phyloP scores from a whole-genome alignment of 2,888 invertebrate species.

The Acanthococcus lagerstroemiae region DNA sequence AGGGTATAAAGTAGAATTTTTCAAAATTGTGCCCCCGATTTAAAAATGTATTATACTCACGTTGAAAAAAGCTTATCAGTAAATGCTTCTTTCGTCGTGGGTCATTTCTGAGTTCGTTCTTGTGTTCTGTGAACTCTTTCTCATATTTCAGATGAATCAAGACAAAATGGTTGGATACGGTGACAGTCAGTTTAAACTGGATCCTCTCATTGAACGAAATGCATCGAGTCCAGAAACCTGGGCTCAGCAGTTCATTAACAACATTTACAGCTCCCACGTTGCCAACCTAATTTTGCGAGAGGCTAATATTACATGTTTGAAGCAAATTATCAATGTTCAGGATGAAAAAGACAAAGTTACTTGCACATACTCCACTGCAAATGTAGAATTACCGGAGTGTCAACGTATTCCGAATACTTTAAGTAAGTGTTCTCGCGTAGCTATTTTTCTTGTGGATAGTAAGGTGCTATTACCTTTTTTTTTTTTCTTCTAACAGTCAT shows the following conservation, averaged over 20 bases:
- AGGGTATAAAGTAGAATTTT: no score
- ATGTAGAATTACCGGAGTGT: constrained; percentile 35
- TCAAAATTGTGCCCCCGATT: no score
- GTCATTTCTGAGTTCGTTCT: no score
- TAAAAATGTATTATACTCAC: no score
- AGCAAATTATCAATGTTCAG: constrained; percentile 1
- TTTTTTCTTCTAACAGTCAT: neutral
- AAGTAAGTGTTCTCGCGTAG: constrained; percentile 36
- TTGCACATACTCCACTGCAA: constrained; percentile 26
- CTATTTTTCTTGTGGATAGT: no score
- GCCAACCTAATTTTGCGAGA: constrained; percentile 32
- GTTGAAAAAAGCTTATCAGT: no score
- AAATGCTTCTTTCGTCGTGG: no score
- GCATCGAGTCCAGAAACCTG: constrained; percentile 39
- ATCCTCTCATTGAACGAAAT: constrained; percentile 39
- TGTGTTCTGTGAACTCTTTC: neutral
- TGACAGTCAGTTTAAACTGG: constrained; percentile 38
- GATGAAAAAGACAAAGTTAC: constrained; percentile 23
- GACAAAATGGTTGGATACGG: constrained; percentile 1
- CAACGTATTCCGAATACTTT: constrained; percentile 35
- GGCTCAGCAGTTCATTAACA: constrained; percentile 37
- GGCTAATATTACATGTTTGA: constrained; percentile 13
- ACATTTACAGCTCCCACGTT: constrained; percentile 33
- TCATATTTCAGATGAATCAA: neutral
- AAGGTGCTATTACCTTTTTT: neutral